These are phyloP conservation scores for Oxygymnocypris stewartii DNA, from an alignment of 2,113 vertebrate species.

Conservation along the genomic window DNA sequence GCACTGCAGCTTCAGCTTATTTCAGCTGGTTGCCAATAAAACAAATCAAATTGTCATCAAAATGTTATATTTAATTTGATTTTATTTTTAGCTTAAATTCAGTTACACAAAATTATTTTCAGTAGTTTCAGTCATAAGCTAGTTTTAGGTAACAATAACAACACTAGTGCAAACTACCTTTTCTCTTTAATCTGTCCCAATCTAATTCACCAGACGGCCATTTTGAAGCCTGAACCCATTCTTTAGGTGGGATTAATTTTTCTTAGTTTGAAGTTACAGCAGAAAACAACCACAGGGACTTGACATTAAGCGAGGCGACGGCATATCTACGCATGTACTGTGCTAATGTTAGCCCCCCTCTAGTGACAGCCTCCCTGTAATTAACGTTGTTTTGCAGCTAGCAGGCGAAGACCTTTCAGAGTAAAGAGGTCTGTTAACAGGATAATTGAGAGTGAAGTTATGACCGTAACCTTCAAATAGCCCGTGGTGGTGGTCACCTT, in stretches of 20 bases:
- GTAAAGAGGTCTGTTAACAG: conserved; percentile 65
- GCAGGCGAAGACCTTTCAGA: conserved; percentile 61
- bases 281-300: conserved; percentile 40
- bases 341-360: conserved; percentile 50
- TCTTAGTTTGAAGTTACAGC: conserved; percentile 33
- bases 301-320: conserved; percentile 44
- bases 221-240: neutral
- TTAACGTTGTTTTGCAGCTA: conserved; percentile 65
- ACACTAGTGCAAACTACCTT: neutral
- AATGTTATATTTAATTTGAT: too few relatives aligned
- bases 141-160: neutral
- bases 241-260: conserved; percentile 21
- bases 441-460: conserved; percentile 63
- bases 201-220: neutral
- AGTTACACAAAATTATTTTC: neutral
- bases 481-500: conserved; percentile 56
- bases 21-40: neutral
- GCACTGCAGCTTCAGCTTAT: neutral
- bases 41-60: too few relatives aligned
- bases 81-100: neutral
- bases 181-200: neutral
- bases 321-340: conserved; percentile 11
- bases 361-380: conserved; percentile 61
- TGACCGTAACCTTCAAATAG: conserved; percentile 53
- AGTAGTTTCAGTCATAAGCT: neutral